Evolutionary conservation across 2,113 vertebrate species (phyloP), one percentile per base, ranked within the genome.

Genomic region (Bubo scandiacus): DNA sequence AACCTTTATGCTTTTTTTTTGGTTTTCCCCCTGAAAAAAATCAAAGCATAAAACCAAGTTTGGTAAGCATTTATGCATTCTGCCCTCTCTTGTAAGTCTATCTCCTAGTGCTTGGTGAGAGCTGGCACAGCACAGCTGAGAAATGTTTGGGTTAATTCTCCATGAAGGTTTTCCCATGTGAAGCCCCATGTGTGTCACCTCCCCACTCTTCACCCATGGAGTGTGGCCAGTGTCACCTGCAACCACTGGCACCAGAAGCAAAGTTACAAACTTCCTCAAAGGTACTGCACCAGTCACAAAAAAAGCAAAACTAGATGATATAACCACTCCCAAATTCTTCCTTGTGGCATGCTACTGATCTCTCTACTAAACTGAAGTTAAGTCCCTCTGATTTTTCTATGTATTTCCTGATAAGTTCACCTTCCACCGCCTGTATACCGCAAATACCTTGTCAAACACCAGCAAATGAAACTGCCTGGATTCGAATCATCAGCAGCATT

Each of bases 161-260:
- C 0, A 0, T 25, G 52, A 51, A 58, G 13, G 15, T 29, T 70
- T 8, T 10, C 12, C 11, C 6, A 2, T 30, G 13, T 26, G 36
- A 87, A 59, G 12, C 1, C 15, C 3, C 3, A 3, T 12, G 4
- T 51, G 9, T 43, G 7, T 47, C 34, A 52, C 16, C 19, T 85
- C 21, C 13, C 6, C 11, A 17, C 3, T 61, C 22, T 36, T 73
- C 20, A 61, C 7, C 5, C 13, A 11, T 0, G 0, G 3, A 51
- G 4, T 10, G 11, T 25, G 32, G 20, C n/a, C n/a, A 30, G 22
- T 27, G 27, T 61, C 21, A 51, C 12, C 26, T 81, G 26, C 51
- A 70, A 29, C 22, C 17, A 20, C 15, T 20, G 30, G 34, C 70
- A 74, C 10, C 7, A 81, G 7, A 9, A 42, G 29, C 6, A 19